These are phyloP conservation scores for Coenonympha arcania DNA, from an alignment of 2,888 invertebrate genomes.

Conservation along the genomic window DNA sequence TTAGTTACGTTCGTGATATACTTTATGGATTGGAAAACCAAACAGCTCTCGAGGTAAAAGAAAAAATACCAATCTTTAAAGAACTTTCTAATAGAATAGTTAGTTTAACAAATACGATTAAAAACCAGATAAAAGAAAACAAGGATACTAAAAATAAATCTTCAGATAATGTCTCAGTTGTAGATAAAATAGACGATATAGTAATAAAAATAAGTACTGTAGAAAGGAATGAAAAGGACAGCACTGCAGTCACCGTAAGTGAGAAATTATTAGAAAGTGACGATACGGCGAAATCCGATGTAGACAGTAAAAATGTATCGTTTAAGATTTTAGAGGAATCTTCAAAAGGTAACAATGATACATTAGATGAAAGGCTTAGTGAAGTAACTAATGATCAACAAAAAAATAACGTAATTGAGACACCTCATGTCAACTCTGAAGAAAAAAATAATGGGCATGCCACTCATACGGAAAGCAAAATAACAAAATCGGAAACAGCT, in stretches of 20 bases:
- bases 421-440: too few relatives aligned
- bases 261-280: too few relatives aligned
- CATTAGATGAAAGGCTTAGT: too few relatives aligned
- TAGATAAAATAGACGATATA: not conserved
- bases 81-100: slow-evolving; percentile 39
- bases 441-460: too few relatives aligned
- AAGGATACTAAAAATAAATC: slow-evolving; percentile 5
- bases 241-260: not conserved
- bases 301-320: too few relatives aligned
- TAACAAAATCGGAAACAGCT: too few relatives aligned
- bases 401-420: too few relatives aligned
- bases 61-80: slow-evolving; percentile 62
- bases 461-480: too few relatives aligned
- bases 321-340: too few relatives aligned
- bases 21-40: slow-evolving; percentile 41
- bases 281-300: too few relatives aligned
- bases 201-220: not conserved
- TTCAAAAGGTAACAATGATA: too few relatives aligned
- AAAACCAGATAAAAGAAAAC: not conserved
- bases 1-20: slow-evolving; percentile 35
- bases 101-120: slow-evolving; percentile 27
- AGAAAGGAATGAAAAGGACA: not conserved
- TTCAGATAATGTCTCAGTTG: not conserved
- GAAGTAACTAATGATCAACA: too few relatives aligned
- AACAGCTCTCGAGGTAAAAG: slow-evolving; percentile 54